Evolutionary conservation across 2,113 vertebrate genomes (phyloP), one percentile per base, ranked within the genome.

Genomic region (Calypte anna): DNA sequence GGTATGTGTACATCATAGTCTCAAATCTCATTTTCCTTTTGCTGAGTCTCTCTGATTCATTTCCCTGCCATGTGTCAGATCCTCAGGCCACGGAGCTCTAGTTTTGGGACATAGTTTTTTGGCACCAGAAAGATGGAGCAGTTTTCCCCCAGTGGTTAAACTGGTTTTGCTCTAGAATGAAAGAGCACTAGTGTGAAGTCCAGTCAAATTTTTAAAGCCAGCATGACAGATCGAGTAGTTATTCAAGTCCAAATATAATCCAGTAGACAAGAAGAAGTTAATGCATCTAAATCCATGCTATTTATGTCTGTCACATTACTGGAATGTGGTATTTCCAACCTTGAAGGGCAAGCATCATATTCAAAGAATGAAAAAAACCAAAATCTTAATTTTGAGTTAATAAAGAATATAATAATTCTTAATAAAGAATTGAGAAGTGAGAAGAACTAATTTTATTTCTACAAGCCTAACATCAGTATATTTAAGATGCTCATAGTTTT

Each of bases 381-480:
- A 59, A 62, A 33, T 85, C 28, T 77, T 62, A 13, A 21, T 73
- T 72, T 43, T 75, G 31, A 21, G 7, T 40, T 40, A 40, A 40
- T 40, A 40, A 40, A 40, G 40, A 40, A 40, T 40, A 40, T 40
- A 40, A 40, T 40, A 40, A 40, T 40, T 40, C 40, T 12, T 14
- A 72, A 57, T 54, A 44, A 82, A 69, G 8, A 68, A 64, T 7
- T 57, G 46, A 72, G 33, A 72, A 70, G 21, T 53, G 28, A 58
- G 30, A 57, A 90, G 19, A 14, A 74, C 19, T 13, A 46, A 51
- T 84, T 78, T 53, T 81, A 28, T 75, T 1, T 1, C 18, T 67
- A 14, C 8, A 80, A 44, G 15, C 12, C 40, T 7, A 67, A 1
- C 9, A 24, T 13, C 0, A 0, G 31, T 63, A 13, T 53, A 25